phyloP scores from a whole-genome alignment of 2,113 vertebrate species.

The Fulica atra region DNA sequence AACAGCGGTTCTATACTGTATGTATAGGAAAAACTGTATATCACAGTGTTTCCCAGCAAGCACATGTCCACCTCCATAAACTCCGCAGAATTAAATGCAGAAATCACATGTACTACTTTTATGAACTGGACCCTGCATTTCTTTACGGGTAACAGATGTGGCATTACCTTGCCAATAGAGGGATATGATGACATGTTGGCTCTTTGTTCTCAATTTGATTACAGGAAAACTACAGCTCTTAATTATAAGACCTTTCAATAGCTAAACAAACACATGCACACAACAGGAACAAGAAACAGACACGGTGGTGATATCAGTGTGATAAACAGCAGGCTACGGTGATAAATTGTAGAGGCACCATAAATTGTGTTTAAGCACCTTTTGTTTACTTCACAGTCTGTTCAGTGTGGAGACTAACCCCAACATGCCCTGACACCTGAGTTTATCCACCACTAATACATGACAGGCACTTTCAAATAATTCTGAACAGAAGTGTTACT shows the following conservation, averaged over 20 bases:
- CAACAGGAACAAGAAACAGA: constrained; percentile 43
- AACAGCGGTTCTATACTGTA: neutral
- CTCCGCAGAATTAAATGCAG: constrained; percentile 1
- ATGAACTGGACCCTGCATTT: neutral
- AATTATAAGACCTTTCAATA: constrained; percentile 31
- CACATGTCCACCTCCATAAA: neutral
- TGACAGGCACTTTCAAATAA: neutral
- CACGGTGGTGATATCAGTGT: neutral
- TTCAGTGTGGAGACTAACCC: neutral
- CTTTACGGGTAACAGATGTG: constrained; percentile 25
- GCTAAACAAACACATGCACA: constrained; percentile 11
- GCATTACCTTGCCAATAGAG: neutral
- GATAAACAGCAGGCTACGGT: constrained; percentile 5
- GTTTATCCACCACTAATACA: neutral
- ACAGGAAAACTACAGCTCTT: constrained; percentile 22
- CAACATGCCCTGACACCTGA: neutral
- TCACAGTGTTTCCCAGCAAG: neutral
- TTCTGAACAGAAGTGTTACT: neutral
- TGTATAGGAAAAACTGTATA: neutral
- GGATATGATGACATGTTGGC: neutral
- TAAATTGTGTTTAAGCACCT: neutral
- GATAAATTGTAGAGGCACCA: constrained; percentile 10
- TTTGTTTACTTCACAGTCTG: constrained; percentile 1
- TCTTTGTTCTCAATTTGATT: constrained; percentile 27
- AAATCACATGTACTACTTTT: constrained; percentile 9